Evolutionary conservation across 2,113 vertebrate species (phyloP).

Genomic region (Lathamus discolor): DNA sequence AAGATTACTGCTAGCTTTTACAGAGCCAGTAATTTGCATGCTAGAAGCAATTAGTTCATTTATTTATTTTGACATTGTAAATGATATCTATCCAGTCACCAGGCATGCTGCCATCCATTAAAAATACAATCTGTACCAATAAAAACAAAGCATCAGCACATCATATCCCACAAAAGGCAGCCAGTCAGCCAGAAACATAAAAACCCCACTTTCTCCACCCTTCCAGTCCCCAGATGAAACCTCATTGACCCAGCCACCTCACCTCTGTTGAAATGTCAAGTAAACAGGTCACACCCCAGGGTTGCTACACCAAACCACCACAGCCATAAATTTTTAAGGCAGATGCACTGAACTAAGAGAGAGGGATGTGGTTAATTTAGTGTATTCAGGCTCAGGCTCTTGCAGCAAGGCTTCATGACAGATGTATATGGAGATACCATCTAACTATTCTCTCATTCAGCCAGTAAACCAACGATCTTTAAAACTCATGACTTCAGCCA

Average conservation of each 20-base stretch:
- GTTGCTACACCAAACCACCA: not conserved
- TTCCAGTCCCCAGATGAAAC: not conserved
- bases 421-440: not conserved
- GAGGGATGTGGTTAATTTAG: not conserved
- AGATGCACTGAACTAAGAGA: not conserved
- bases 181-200: not conserved
- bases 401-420: not conserved
- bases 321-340: not conserved
- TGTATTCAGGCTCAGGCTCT: not conserved
- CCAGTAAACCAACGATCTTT: not conserved
- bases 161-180: conserved; percentile 17
- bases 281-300: conserved; percentile 4
- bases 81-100: not conserved
- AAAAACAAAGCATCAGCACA: conserved; percentile 48
- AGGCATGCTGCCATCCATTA: conserved; percentile 46
- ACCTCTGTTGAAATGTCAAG: conserved; percentile 35
- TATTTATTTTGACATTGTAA: conserved; percentile 48
- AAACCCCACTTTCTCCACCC: conserved; percentile 8
- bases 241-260: not conserved
- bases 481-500: not conserved
- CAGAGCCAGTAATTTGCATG: conserved; percentile 21
- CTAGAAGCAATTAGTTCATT: conserved; percentile 18
- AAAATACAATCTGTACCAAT: conserved; percentile 43
- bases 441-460: not conserved
- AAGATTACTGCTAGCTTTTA: not conserved